phyloP scores from a whole-genome alignment of 1,140 invertebrate genomes.

The Tetranychus urticae region DNA sequence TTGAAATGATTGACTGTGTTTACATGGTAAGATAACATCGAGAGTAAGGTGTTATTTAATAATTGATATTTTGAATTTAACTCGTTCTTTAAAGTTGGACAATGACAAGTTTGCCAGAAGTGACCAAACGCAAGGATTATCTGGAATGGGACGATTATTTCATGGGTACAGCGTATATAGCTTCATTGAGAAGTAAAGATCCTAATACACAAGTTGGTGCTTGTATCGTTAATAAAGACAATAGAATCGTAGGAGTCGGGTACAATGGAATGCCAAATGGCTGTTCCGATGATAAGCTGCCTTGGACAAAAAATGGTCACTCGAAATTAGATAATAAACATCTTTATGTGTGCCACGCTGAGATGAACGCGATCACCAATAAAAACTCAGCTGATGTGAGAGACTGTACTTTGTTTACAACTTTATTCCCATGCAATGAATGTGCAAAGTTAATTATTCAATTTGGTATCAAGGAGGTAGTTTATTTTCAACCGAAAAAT shows the following conservation, averaged over 20 bases:
- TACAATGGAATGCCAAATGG: constrained; percentile 87
- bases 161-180: constrained; percentile 58
- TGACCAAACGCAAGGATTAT: constrained; percentile 28
- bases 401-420: constrained; percentile 49
- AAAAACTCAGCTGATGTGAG: constrained; percentile 48
- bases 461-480: constrained; percentile 48
- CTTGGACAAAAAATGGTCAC: constrained; percentile 43
- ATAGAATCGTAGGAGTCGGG: constrained; percentile 74
- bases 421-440: constrained; percentile 80
- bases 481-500: constrained; percentile 62
- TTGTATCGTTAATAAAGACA: constrained; percentile 63
- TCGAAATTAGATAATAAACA: constrained; percentile 45
- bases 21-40: not conserved
- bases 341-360: constrained; percentile 83
- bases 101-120: no score
- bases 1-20: not conserved
- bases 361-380: constrained; percentile 87
- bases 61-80: no score
- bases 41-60: no score
- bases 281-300: constrained; percentile 62
- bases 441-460: constrained; percentile 94
- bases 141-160: constrained; percentile 75
- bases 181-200: constrained; percentile 78
- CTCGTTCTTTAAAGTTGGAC: no score
- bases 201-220: constrained; percentile 69